phyloP scores from a whole-genome alignment of 2,888 invertebrate genomes.

The Nemapogon koenigi region DNA sequence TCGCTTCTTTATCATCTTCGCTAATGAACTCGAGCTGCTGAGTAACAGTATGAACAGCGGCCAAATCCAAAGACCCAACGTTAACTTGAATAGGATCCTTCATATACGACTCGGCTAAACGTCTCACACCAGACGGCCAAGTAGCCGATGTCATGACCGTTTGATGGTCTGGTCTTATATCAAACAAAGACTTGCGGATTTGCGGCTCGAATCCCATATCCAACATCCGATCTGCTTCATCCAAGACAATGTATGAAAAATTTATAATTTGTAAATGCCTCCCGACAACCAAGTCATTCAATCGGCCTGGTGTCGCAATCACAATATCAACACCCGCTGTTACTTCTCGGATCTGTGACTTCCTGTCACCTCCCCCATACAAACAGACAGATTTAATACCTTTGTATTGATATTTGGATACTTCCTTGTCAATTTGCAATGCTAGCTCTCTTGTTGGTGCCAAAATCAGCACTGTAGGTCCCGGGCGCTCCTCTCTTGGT shows the following conservation, averaged over 20 bases:
- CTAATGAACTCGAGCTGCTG: conserved; percentile 80
- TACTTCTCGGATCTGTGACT: conserved; percentile 77
- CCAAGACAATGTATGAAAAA: conserved; percentile 88
- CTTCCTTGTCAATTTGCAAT: conserved; percentile 90
- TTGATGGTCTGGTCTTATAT: conserved; percentile 87
- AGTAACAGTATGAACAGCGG: conserved; percentile 87
- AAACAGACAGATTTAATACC: conserved; percentile 89
- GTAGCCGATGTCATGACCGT: conserved; percentile 98
- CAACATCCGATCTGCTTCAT: conserved; percentile 91
- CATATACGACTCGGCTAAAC: conserved; percentile 87
- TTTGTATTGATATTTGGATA: conserved; percentile 85
- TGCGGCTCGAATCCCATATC: conserved; percentile 89
- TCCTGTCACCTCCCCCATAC: conserved; percentile 88
- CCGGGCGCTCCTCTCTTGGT: conserved; percentile 74
- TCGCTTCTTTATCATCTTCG: conserved; percentile 71
- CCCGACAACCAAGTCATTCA: conserved; percentile 86
- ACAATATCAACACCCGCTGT: conserved; percentile 89
- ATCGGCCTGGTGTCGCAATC: conserved; percentile 92
- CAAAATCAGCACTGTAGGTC: conserved; percentile 87
- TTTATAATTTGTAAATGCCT: conserved; percentile 75
- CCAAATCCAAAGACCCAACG: conserved; percentile 87
- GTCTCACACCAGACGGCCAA: conserved; percentile 89
- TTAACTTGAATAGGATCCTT: conserved; percentile 88
- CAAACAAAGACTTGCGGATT: conserved; percentile 82
- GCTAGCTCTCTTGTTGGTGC: conserved; percentile 95